phyloP scores from a whole-genome alignment of 35 echinoderm and acorn worm species.

The Patiria miniata region DNA sequence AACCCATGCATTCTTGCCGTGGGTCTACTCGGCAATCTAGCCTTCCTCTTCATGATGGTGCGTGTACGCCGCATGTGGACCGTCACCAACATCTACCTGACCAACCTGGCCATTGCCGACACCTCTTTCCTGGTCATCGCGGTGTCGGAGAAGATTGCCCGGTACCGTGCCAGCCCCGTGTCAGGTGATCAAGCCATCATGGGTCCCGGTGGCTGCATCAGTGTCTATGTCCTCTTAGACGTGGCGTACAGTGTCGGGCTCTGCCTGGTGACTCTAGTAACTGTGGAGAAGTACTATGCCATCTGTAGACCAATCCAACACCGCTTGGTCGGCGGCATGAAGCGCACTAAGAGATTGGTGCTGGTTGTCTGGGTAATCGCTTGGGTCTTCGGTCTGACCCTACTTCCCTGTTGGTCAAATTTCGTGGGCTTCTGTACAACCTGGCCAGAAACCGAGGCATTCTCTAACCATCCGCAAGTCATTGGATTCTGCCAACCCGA shows the following conservation, averaged over 20 bases:
- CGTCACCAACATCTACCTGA: slow-evolving; percentile 82
- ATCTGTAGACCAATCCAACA: slow-evolving; percentile 74
- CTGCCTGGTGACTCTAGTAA: slow-evolving; percentile 69
- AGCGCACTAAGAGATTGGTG: slow-evolving; percentile 23
- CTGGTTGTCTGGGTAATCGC: slow-evolving; percentile 23
- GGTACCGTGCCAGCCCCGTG: slow-evolving; percentile 46
- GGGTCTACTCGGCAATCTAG: slow-evolving; percentile 57
- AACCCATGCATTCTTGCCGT: slow-evolving; percentile 62
- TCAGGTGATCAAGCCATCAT: slow-evolving; percentile 50
- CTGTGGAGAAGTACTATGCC: slow-evolving; percentile 76
- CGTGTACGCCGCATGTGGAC: slow-evolving; percentile 74
- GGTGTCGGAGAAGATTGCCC: slow-evolving; percentile 64
- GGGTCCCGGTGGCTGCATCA: slow-evolving; percentile 57
- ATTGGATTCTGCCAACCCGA: slow-evolving; percentile 33
- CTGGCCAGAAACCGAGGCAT: slow-evolving; percentile 36
- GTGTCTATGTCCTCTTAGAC: slow-evolving; percentile 53
- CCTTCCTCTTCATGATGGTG: slow-evolving; percentile 73
- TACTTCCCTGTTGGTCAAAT: slow-evolving; percentile 25
- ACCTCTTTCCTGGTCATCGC: slow-evolving; percentile 57
- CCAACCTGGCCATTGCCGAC: slow-evolving; percentile 76
- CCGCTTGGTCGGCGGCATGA: slow-evolving; percentile 35
- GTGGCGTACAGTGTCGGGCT: slow-evolving; percentile 48
- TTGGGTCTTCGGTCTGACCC: slow-evolving; percentile 17
- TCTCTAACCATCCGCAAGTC: background rate
- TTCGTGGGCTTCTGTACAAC: slow-evolving; percentile 25